Evolutionary conservation across 2,797 vertebrate species (phyloP).

Genomic region (Lacerta viridis): DNA sequence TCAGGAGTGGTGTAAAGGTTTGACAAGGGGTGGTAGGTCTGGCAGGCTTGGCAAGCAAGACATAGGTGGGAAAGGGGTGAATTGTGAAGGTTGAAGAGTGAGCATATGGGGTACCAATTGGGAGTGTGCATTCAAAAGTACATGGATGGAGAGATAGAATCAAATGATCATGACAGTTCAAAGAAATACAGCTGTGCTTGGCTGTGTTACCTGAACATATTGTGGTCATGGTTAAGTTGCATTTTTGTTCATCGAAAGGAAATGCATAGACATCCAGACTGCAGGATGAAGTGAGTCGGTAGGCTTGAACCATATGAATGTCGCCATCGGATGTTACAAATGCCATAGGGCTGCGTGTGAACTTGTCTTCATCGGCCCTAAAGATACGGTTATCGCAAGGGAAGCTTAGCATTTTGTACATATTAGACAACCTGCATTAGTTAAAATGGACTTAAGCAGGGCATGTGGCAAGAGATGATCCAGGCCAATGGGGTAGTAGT

Average conservation of each 20-base stretch:
- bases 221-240: not conserved
- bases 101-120: not conserved
- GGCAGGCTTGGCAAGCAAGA: not conserved
- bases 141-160: not conserved
- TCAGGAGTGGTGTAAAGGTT: too few species aligned
- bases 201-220: not conserved
- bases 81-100: not conserved
- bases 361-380: conserved; percentile 33
- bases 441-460: too few species aligned
- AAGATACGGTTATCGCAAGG: not conserved
- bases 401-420: not conserved
- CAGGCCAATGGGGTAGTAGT: too few species aligned
- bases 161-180: not conserved
- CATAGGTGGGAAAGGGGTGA: not conserved
- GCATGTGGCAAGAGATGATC: too few species aligned
- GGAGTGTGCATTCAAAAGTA: not conserved
- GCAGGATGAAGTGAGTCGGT: conserved; percentile 31
- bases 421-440: not conserved
- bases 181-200: not conserved
- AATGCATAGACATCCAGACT: conserved; percentile 14
- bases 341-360: not conserved
- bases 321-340: not conserved
- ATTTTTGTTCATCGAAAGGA: conserved; percentile 39
- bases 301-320: not conserved
- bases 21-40: too few species aligned